Evolutionary conservation across 2,888 invertebrate species (phyloP), one percentile per base, ranked within the genome.

Genomic region (Steinernema hermaphroditum): DNA sequence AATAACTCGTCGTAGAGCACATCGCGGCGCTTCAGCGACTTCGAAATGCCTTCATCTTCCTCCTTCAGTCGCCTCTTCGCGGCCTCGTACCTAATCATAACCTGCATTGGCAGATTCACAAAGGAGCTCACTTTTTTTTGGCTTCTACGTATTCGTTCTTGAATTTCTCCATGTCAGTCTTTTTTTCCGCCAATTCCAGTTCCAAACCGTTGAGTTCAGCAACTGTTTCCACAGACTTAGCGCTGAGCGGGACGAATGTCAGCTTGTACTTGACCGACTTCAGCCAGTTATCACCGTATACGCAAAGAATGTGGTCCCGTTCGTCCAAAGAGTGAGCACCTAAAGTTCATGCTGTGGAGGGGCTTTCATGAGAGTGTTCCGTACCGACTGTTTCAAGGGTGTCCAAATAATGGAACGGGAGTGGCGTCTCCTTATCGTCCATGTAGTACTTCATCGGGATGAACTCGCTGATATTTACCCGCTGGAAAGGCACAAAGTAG

Each of bases 231-330:
- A 62, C 43, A 24, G 76, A 77, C n/a, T 75, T 70, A 2, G 70
- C 43, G 37, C 76, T 72, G 24, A 84, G 74, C 0, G 85, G 85
- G 16, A 85, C 70, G 73, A 86, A 86, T 2, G 77, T 78, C 12
- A 85, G 77, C 24, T 79, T 79, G 72, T 84, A 85, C 57, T 81
- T 85, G 62, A 85, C 86, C 44, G 81, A 80, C 69, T 83, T 81
- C 22, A 86, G 74, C 83, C 87, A 86, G 74, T 86, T 86, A 70
- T 86, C 87, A n/a, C 87, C 87, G 74, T 86, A 86, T 32, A 86
- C 87, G 71, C 83, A 84, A 19, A 86, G 75, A 49, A 82, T 75
- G 74, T 86, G 86, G 9, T 77, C 76, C 14, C 85, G 69, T 1
- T 77, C 75, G 57, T 87, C 86, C 69, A 87, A 75, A 41, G 78